Conservation (phyloP, 37 sponge, comb jelly and placozoan species). For the Ephydatia muelleri region DNA sequence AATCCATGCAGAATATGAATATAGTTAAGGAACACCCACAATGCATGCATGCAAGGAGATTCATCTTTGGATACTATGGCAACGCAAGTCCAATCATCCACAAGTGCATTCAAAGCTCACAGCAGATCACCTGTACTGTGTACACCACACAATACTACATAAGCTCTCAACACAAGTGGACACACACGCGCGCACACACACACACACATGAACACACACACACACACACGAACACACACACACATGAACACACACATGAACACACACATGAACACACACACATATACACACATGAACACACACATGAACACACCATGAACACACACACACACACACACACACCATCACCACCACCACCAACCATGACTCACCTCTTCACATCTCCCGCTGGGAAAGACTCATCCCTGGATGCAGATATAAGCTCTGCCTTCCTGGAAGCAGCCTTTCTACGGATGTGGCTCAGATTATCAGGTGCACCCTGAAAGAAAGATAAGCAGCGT, state of each 20-base stretch:
- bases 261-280: constrained; percentile 6
- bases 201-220: constrained; percentile 1
- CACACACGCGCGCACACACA: constrained; percentile 9
- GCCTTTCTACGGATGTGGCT: constrained; percentile 51
- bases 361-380: not conserved
- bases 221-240: constrained; percentile 1
- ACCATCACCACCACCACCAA: not conserved
- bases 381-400: not conserved
- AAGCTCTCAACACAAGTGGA: not conserved
- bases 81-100: not conserved
- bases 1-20: not conserved
- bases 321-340: not conserved
- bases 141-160: not conserved
- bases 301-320: not conserved
- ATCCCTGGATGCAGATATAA: constrained; percentile 25
- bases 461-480: constrained; percentile 31
- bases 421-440: constrained; percentile 54
- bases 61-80: not conserved
- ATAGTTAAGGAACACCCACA: not conserved
- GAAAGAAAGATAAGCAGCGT: no score
- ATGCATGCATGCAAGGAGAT: not conserved
- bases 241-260: constrained; percentile 6
- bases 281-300: not conserved
- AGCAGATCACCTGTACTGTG: not conserved
- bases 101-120: not conserved